Percentiles rank a stretch among this genome's conserved stretches.
These are phyloP conservation scores for Glossophaga mutica DNA, from an alignment of 2,797 vertebrate species.

Conservation along the genomic window DNA sequence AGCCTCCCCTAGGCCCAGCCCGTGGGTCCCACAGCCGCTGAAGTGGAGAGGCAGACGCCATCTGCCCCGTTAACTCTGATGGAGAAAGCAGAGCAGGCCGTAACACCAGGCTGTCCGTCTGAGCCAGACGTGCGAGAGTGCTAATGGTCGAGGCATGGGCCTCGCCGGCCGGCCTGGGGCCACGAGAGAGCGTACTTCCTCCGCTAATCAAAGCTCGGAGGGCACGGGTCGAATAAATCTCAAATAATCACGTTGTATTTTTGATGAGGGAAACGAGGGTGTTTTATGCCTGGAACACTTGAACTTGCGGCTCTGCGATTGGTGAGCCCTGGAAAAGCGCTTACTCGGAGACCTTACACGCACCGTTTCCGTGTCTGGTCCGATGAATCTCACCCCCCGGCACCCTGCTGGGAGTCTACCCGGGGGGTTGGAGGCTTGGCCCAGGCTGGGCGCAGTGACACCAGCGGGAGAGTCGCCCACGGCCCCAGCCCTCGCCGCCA, in stretches of 20 bases:
- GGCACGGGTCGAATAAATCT: constrained; percentile 15
- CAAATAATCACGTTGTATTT: background rate
- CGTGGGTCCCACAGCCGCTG: background rate
- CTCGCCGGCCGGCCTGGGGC: background rate
- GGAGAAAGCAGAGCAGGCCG: constrained; percentile 74
- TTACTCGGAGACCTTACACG: fast-evolving
- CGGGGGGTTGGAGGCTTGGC: background rate
- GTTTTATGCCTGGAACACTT: fast-evolving
- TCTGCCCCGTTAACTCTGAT: constrained; percentile 63
- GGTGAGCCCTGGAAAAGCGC: fast-evolving
- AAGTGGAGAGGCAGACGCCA: constrained; percentile 73
- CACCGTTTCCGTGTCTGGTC: too few species aligned
- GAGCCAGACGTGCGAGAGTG: background rate
- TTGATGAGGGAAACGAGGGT: background rate
- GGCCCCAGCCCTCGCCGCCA: too few species aligned
- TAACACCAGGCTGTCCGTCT: background rate
- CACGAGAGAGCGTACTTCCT: background rate
- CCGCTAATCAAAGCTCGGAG: background rate
- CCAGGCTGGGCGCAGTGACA: too few species aligned
- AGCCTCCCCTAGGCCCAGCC: background rate
- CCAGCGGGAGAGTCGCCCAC: too few species aligned
- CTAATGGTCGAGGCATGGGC: fast-evolving
- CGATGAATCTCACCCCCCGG: background rate
- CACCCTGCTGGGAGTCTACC: background rate
- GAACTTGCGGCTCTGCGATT: fast-evolving